A percentile compares a stretch with the other conserved stretches of the same genome.
phyloP scores from a whole-genome alignment of 2,888 invertebrate genomes.

The Adelognathus sp. region DNA sequence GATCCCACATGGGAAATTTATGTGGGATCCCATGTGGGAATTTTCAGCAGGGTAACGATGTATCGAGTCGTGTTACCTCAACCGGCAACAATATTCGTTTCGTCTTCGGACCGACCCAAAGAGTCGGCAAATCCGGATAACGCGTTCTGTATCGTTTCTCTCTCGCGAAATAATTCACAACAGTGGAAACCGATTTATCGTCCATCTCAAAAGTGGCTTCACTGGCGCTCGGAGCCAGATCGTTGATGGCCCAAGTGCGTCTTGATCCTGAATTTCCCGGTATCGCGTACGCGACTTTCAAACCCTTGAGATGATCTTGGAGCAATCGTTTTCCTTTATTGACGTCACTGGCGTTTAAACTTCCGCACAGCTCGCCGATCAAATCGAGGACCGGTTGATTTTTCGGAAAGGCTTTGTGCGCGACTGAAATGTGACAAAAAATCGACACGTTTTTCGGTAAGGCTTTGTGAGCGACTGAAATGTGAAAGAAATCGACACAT shows the following conservation, averaged over 20 bases:
- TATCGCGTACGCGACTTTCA: constrained; percentile 81
- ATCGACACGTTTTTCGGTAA: neutral
- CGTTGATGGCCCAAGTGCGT: constrained; percentile 82
- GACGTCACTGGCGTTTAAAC: constrained; percentile 54
- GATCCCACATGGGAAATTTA: no score
- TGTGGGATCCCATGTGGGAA: no score
- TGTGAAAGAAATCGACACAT: neutral
- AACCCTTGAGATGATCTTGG: constrained; percentile 80
- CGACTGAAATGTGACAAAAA: constrained; percentile 82
- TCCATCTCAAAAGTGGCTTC: constrained; percentile 77
- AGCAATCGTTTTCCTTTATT: constrained; percentile 26
- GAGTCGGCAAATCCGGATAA: constrained; percentile 89
- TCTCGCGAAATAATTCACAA: constrained; percentile 81
- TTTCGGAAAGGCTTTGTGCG: constrained; percentile 90
- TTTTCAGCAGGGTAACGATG: no score
- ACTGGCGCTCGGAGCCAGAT: constrained; percentile 76
- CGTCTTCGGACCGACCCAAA: constrained; percentile 89
- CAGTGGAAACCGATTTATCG: constrained; percentile 76
- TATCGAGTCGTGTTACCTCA: no score
- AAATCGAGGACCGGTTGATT: constrained; percentile 82
- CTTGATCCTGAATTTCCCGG: constrained; percentile 79
- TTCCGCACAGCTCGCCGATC: constrained; percentile 68
- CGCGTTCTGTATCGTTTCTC: constrained; percentile 81
- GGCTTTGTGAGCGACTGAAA: neutral
- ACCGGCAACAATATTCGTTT: constrained; percentile 91